Base-by-base conservation (phyloP, 1,140 invertebrate genomes). In the Brachionus angularis region DNA sequence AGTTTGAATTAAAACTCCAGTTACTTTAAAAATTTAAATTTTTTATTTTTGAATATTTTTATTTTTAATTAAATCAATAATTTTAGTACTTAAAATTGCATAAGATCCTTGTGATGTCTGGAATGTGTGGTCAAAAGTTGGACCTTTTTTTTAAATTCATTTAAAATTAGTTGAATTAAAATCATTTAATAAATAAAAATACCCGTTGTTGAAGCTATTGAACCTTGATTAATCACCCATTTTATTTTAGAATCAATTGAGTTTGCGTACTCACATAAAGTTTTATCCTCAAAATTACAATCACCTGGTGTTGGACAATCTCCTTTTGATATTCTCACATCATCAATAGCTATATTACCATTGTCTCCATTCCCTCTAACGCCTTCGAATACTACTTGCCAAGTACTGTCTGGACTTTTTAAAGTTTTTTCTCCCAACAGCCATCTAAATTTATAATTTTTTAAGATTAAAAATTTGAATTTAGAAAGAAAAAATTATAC, bases 301-400 rank as follows among this genome's bases (percentile, higher is more conserved):
- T 71, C 52, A 5, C 50, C 70, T 29, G 49, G 25, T 23, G 33
- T 55, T 8, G 50, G 50, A 55, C 70, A 71, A 39, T 42, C 36
- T 1, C 53, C 53, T 53, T 46, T 55, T 4, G 42, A 55, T 10
- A 71, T 44, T 34, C 49, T 1, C 3, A 71, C 44, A 47, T 71
- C 70, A 49, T 71, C 70, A 49, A 71, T 71, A 23, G 70, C 70
- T n/a, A 58, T 31, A 36, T 50, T 70, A 34, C 47, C 53, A 58
- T 58, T 27, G 47, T 64, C 36, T 1, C 39, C 39, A 46, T 46
- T 31, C 4, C 53, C 53, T 5, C 53, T 31, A n/a, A 18, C 4
- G 18, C n/a, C 67, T 27, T 70, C 67, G 33, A 70, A 52, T 36
- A 53, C 36, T 18, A 29, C 67, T 53, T 70, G 47, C 67, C 67